Base-by-base conservation (phyloP, 2,113 vertebrate genomes). In the Pangasianodon hypophthalmus region DNA sequence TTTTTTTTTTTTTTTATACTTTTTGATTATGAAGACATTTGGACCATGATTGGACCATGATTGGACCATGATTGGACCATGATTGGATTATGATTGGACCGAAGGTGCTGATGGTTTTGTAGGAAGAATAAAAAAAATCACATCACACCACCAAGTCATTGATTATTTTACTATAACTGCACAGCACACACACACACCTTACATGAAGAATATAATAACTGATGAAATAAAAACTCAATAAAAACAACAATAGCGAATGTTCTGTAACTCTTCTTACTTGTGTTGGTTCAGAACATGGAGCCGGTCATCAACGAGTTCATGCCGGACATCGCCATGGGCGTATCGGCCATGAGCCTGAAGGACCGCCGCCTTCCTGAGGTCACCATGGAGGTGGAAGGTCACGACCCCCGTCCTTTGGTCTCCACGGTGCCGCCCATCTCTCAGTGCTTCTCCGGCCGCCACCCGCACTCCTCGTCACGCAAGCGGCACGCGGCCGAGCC, bases 281-380 rank as follows among this genome's bases (percentile, higher is more conserved):
- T 93, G 41, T 92, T 90, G 87, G 67, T 93, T 21, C 95, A 99
- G 98, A 96, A 94, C 89, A 94, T 97, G 93, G 98, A 98, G 90
- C 97, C 98, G 21, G 96, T 97, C 90, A 97, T 98, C 14, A 98
- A 98, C 75, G 98, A 99, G 86, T 97, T 98, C 94, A 98, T 99
- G 98, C 98, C 98, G 18, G 98, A 99, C 91, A 99, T 99, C 0
- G 98, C 98, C 0, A 97, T 99, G 95, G 98, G 98, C 0, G 97
- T 99, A 71, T 98, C 98, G 1, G 96, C 98, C 4, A 96, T 99
- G 96, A 97, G 97, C 62, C 94, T 99, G 84, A 98, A 98, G 93
- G 98, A 99, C 88, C 97, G 98, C 89, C 96, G 98, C 58, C 94
- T 98, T 91, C 96, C 97, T 0, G 98, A 99, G 92, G 95, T 97